Conservation (phyloP, 2,113 vertebrate species). For the Channa argus region DNA sequence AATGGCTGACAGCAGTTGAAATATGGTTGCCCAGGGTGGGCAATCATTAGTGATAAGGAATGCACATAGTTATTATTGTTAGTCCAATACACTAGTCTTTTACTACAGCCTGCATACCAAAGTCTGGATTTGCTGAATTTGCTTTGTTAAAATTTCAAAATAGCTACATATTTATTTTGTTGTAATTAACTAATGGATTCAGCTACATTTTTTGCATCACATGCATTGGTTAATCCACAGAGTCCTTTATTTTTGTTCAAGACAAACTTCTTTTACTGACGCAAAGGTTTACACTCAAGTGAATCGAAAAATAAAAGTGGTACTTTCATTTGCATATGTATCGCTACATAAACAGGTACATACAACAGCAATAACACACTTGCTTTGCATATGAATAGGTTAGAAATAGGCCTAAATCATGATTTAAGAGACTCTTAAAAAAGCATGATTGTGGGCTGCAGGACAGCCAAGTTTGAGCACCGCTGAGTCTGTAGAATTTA, state of each 20-base stretch:
- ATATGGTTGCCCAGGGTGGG: conserved; percentile 27
- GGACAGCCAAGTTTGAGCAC: neutral
- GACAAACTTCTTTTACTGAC: neutral
- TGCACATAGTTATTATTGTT: conserved; percentile 30
- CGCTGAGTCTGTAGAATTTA: neutral
- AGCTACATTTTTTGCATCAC: no score
- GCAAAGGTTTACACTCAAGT: conserved; percentile 1
- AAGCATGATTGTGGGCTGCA: conserved; percentile 29
- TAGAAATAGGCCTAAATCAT: conserved; percentile 35
- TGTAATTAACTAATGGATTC: neutral
- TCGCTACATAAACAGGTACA: conserved; percentile 39
- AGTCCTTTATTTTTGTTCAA: neutral
- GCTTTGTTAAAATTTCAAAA: conserved; percentile 2
- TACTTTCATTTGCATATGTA: conserved; percentile 49
- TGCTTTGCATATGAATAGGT: conserved; percentile 56
- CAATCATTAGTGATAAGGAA: conserved; percentile 26
- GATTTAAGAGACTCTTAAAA: conserved; percentile 18
- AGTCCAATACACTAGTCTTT: neutral
- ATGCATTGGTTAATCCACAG: neutral
- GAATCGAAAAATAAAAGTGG: neutral
- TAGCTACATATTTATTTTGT: neutral
- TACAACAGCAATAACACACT: conserved; percentile 16
- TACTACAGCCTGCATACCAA: neutral
- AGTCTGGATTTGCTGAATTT: conserved; percentile 26
- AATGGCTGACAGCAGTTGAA: conserved; percentile 6